Conservation (phyloP, 2,797 vertebrate genomes). For the Hoplostethus atlanticus region DNA sequence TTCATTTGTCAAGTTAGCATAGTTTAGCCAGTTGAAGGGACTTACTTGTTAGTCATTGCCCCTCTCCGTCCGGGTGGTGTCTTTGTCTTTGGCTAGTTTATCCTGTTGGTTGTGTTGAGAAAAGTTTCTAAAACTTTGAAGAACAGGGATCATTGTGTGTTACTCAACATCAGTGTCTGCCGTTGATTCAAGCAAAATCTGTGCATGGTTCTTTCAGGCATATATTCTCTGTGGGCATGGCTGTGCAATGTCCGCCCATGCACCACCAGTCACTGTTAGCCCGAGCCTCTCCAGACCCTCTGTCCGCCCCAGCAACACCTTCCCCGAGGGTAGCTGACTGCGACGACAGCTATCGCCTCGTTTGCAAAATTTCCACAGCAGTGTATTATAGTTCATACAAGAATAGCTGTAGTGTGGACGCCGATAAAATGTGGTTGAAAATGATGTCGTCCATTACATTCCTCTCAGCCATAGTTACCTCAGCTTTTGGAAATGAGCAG, state of each 20-base stretch:
- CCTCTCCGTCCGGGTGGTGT: too few species aligned
- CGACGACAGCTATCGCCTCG: conserved; percentile 30
- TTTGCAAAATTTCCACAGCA: conserved; percentile 18
- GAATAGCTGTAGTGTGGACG: not conserved
- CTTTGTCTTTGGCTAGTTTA: too few species aligned
- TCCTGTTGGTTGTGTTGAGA: too few species aligned
- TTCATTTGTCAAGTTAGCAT: too few species aligned
- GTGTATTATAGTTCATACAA: not conserved
- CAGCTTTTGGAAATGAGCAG: conserved; percentile 8
- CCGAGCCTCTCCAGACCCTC: not conserved
- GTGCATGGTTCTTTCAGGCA: not conserved
- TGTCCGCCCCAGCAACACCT: conserved; percentile 2
- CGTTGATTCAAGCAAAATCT: too few species aligned
- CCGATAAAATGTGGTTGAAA: too few species aligned
- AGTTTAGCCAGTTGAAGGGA: too few species aligned
- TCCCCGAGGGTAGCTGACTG: not conserved
- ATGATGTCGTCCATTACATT: conserved; percentile 7
- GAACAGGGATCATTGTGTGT: too few species aligned
- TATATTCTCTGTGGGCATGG: not conserved
- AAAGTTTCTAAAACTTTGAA: too few species aligned
- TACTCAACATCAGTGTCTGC: too few species aligned
- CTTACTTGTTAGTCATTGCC: too few species aligned
- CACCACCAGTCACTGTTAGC: not conserved
- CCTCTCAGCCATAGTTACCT: not conserved
- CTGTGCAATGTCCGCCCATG: not conserved